Base-by-base conservation (phyloP, 2,888 invertebrate species). In the Elgonia sp. region DNA sequence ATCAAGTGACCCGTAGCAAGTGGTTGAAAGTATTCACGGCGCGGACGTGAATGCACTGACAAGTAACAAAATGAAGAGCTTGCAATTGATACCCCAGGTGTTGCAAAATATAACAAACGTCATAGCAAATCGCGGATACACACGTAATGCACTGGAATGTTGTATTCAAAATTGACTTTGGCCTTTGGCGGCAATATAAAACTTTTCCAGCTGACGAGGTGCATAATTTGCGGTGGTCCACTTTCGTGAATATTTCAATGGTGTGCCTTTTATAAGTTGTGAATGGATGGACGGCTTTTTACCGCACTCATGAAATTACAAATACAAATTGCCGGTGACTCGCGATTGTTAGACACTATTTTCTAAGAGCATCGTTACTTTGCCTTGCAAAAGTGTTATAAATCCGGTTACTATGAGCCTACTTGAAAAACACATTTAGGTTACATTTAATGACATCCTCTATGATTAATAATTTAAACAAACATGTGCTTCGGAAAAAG, bases 281-380 rank as follows among this genome's bases (percentile, higher is more conserved):
- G 89, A 89, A 89, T 89, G 85, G 89, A 82, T 69, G 79, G 72
- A 83, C 70, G 86, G 86, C 86, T 88, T 86, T 89, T 86, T 86
- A 86, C 83, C 76, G 82, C 80, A 83, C 86, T 84, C 86, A 81
- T 84, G 86, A 86, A 89, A 89, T 89, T 84, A 89, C 89, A 89
- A 89, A 88, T 88, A 88, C 88, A 86, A 88, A 89, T 89, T 89
- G 84, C 85, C 77, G 65, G 86, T 81, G 89, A 89, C 89, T 89
- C 84, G 86, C 86, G 79, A 89, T 89, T 86, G 89, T 86, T 86
- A 77, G 86, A 89, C 83, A 73, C 84, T 89, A 86, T 89, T 89
- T 89, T 89, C 89, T 89, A 89, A 89, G 77, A 89, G 89, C 81
- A 77, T 86, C 89, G 86, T 89, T 86, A 86, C 53, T 57, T 84